These are phyloP conservation scores for Orgyia antiqua DNA, from an alignment of 2,888 invertebrate species.

Conservation along the genomic window DNA sequence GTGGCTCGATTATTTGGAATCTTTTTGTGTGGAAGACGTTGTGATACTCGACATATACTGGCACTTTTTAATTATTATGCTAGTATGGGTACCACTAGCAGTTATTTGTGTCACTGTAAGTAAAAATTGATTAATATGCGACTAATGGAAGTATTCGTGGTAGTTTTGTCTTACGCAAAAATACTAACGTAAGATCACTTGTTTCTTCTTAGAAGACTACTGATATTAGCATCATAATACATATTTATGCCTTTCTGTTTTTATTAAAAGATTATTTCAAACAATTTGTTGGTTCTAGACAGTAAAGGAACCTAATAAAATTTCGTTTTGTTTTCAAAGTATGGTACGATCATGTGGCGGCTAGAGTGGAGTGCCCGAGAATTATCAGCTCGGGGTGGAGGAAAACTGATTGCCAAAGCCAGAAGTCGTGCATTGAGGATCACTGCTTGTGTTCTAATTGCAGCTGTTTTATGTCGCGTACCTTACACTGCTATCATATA, in stretches of 20 bases:
- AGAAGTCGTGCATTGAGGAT: constrained; percentile 84
- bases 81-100: constrained; percentile 87
- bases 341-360: constrained; percentile 68
- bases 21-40: constrained; percentile 85
- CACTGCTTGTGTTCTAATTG: constrained; percentile 82
- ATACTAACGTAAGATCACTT: no score
- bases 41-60: constrained; percentile 84
- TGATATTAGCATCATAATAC: no score
- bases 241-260: no score
- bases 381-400: constrained; percentile 79
- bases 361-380: constrained; percentile 82
- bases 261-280: no score
- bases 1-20: constrained; percentile 87
- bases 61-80: constrained; percentile 84
- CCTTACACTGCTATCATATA: constrained; percentile 86
- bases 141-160: no score
- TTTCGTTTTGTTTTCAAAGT: no score
- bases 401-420: constrained; percentile 77
- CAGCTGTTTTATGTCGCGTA: constrained; percentile 82
- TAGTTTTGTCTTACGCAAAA: no score
- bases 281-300: no score
- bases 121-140: no score
- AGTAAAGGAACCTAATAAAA: no score
- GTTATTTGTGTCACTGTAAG: constrained; percentile 85
- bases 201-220: no score